Evolutionary conservation across 2,113 vertebrate genomes (phyloP).

Genomic region (Junco hyemalis): DNA sequence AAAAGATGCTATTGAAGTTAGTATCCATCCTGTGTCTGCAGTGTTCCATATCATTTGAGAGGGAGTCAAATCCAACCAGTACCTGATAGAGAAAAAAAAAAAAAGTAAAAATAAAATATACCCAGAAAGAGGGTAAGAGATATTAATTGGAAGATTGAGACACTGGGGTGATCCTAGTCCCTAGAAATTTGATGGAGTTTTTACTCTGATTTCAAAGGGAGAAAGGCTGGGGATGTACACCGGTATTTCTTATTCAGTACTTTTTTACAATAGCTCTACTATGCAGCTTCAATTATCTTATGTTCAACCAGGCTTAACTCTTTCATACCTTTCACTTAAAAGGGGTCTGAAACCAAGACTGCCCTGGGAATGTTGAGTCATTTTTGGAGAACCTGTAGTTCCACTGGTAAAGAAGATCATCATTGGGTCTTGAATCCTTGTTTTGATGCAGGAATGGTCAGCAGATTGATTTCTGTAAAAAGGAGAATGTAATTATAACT

Average conservation of each 20-base stretch:
- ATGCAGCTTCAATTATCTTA: not conserved
- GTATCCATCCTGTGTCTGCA: slow-evolving; percentile 83
- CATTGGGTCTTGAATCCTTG: slow-evolving; percentile 77
- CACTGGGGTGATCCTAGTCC: not conserved
- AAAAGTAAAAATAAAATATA: not conserved
- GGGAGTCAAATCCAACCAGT: slow-evolving; percentile 74
- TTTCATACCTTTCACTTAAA: slow-evolving; percentile 73
- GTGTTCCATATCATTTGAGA: slow-evolving; percentile 75
- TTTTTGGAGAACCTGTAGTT: slow-evolving; percentile 83
- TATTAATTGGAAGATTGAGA: not conserved
- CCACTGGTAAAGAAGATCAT: slow-evolving; percentile 86
- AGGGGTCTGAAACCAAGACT: slow-evolving; percentile 73
- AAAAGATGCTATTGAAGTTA: slow-evolving; percentile 64
- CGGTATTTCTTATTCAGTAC: not conserved
- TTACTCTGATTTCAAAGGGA: not conserved
- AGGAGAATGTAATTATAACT: not conserved
- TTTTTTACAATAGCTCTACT: not conserved
- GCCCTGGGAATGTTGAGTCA: slow-evolving; percentile 67
- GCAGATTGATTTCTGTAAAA: slow-evolving; percentile 70
- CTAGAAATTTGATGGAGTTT: not conserved
- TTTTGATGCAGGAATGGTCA: slow-evolving; percentile 76
- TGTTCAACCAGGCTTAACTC: not conserved
- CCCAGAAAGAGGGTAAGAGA: not conserved
- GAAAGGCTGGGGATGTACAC: not conserved
- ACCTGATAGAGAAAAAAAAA: slow-evolving; percentile 35